Percentiles rank a stretch among this genome's conserved stretches.
phyloP scores from a whole-genome alignment of 2,113 vertebrate genomes.

The Theristicus caerulescens region DNA sequence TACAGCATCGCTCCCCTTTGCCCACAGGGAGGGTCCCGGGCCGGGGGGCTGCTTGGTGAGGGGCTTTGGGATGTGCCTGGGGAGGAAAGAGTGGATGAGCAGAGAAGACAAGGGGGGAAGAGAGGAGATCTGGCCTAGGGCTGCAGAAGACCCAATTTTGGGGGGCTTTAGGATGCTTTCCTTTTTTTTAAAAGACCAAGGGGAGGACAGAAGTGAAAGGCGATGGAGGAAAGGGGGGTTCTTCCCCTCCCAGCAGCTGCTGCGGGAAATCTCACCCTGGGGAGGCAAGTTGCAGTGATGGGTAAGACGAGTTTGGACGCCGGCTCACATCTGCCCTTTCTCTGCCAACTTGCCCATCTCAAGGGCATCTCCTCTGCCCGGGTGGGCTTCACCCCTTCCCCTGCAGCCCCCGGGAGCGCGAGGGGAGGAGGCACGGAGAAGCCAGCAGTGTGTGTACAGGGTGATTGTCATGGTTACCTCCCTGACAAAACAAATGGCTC shows the following conservation, averaged over 20 bases:
- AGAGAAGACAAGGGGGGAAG: not conserved
- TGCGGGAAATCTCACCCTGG: not conserved
- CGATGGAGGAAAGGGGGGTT: not conserved
- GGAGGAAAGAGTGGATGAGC: not conserved
- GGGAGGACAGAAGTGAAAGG: not conserved
- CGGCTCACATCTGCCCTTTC: not conserved
- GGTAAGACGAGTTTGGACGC: not conserved
- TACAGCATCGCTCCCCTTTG: not conserved
- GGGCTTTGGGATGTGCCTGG: not conserved
- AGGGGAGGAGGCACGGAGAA: not conserved
- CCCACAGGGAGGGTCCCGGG: rapidly evolving
- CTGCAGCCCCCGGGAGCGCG: not conserved
- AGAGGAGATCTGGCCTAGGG: not conserved
- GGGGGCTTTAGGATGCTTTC: not conserved
- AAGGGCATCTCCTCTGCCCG: not conserved
- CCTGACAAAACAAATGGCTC: constrained; percentile 81
- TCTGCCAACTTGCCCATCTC: not conserved
- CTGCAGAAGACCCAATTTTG: not conserved
- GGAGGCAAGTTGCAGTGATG: not conserved
- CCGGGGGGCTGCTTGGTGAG: rapidly evolving
- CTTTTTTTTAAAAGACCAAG: not conserved
- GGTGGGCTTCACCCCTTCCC: not conserved
- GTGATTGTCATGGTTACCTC: constrained; percentile 92
- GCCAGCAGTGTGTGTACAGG: constrained; percentile 34
- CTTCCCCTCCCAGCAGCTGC: not conserved